Base-by-base conservation (phyloP, 2,113 vertebrate species). In the Butorides virescens region DNA sequence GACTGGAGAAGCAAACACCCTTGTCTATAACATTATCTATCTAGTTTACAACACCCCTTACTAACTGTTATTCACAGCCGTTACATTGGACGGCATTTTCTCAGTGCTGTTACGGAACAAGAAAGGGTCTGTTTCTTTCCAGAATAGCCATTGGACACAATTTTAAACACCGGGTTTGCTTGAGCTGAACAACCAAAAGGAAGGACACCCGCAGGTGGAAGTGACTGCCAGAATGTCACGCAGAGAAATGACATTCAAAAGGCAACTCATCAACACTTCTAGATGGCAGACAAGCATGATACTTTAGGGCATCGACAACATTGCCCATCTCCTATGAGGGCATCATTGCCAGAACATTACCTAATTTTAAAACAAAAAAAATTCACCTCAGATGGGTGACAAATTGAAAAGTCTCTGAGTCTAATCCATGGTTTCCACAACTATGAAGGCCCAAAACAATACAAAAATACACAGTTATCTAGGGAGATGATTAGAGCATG, bases 221-320 rank as follows among this genome's bases (percentile, higher is more conserved):
- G 62, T 61, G 65, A 84, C 65, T 96, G 93, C 96, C 96, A 94
- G 92, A 92, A 92, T n/a, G 79, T 93, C 96, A 92, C 2, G 70
- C 92, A 94, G 95, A 88, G 95, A 95, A 90, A 84, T 96, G 93
- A 96, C 96, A 96, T 93, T 96, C 95, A 84, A 86, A 95, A 95
- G 65, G 75, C 75, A 94, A 75, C 27, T 66, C 25, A 7, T 96
- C 81, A 86, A 92, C 92, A 67, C 37, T 59, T 75, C 85, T 93
- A 86, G 78, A 96, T 86, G 79, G 90, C 81, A 97, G 82, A 93
- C 26, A 86, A 53, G 50, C 56, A 42, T 0, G 2, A 61, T 14
- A 70, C 65, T 84, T 93, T 11, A 92, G 52, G n/a, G 18, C 44
- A 94, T 67, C 9, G 0, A 58, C 44, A 94, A 56, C 46, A 61